Base-by-base conservation (phyloP, 2,888 invertebrate genomes). In the Synergus japonicus region DNA sequence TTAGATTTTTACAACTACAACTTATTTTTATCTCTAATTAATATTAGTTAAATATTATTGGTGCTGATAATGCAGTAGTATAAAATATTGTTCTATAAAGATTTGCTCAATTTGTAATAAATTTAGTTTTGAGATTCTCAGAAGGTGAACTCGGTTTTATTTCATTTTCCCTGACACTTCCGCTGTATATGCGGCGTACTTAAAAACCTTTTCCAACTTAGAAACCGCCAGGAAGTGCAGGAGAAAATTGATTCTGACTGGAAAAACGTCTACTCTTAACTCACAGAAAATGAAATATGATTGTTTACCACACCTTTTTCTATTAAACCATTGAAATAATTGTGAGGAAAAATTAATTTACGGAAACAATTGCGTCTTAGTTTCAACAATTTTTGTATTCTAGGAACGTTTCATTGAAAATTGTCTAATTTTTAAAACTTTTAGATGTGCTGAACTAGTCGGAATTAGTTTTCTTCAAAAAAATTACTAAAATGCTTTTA, bases 191-290 rank as follows among this genome's bases (percentile, higher is more conserved):
- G 41, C 37, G 43, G 8, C 43, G 37, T 18, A 66, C 66, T n/a
- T 13, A 41, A 43, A 66, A 37, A 44, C 66, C 43, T 44, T n/a
- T 64, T 29, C 44, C 44, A 44, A 66, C 43, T 65, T 41, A 15
- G 43, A n/a, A 65, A 41, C 66, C 43, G 43, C 43, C 15, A 44
- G 43, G 43, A 66, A 41, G n/a, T 9, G 43, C 66, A 41, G 18
- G 18, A 44, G 66, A 18, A 64, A 64, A 41, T 64, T 64, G 64
- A 64, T 64, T 64, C 64, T 22, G 13, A 37, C 64, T 64, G 37
- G 5, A 37, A 64, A 66, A 66, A 66, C 43, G 2, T 41, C n/a
- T 44, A 18, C 66, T 44, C 43, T 66, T 2, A 18, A n/a, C n/a
- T 43, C 12, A 46, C 46, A 13, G 66, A 66, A 66, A 66, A 66